These are phyloP conservation scores for Oscheius myriophilus DNA, from an alignment of 2,888 invertebrate species.

Conservation along the genomic window DNA sequence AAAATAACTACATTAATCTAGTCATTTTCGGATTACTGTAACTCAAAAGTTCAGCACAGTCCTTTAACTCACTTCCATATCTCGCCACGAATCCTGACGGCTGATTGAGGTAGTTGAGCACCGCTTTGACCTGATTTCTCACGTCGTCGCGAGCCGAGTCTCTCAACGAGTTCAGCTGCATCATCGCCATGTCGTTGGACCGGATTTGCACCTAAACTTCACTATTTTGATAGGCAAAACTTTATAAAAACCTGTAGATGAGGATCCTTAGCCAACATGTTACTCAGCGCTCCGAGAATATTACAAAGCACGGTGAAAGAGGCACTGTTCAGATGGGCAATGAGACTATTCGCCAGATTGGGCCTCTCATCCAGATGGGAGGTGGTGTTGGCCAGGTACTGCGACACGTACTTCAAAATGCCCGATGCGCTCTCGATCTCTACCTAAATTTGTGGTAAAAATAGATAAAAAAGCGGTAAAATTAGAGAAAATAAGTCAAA, in stretches of 20 bases:
- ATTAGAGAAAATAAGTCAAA: background rate
- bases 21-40: too few species aligned
- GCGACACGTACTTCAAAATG: conserved; percentile 63
- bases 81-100: conserved; percentile 12
- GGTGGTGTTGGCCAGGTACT: conserved; percentile 43
- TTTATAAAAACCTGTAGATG: conserved; percentile 51
- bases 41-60: too few species aligned
- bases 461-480: background rate
- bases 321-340: conserved; percentile 54
- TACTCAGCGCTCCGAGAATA: conserved; percentile 56
- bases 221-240: background rate
- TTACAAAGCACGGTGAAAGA: conserved; percentile 65
- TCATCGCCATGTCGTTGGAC: conserved; percentile 43
- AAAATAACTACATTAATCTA: too few species aligned
- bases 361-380: conserved; percentile 42
- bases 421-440: conserved; percentile 65
- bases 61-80: too few species aligned
- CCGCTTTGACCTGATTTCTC: conserved; percentile 45
- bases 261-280: conserved; percentile 56
- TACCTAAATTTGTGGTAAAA: conserved; percentile 24
- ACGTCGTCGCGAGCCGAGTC: conserved; percentile 62
- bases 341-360: conserved; percentile 40
- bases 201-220: conserved; percentile 36
- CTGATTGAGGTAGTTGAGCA: conserved; percentile 50
- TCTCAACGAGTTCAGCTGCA: conserved; percentile 52